Conservation (phyloP, 2,113 vertebrate genomes). For the Mixornis gularis region DNA sequence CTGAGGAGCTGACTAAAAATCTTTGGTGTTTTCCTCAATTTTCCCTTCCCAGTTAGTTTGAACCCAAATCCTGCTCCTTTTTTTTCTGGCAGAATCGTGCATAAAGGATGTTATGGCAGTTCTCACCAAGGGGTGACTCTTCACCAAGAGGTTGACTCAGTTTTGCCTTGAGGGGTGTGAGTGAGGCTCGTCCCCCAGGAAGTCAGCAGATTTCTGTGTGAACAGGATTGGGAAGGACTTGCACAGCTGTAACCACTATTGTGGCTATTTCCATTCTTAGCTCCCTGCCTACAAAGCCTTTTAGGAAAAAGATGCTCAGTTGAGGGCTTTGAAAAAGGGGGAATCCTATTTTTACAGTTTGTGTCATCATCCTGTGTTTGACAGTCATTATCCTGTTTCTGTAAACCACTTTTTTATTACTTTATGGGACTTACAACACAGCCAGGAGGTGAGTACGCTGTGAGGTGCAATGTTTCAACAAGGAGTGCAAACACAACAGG, state of each 20-base stretch:
- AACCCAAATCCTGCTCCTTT: not conserved
- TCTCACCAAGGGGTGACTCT: not conserved
- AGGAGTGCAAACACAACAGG: not conserved
- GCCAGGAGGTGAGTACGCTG: not conserved
- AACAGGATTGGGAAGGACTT: not conserved
- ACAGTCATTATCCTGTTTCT: not conserved
- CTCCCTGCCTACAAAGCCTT: conserved; percentile 8
- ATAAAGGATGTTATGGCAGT: not conserved
- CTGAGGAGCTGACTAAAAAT: not conserved
- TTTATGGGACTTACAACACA: not conserved
- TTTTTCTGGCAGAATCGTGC: not conserved
- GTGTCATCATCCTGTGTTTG: not conserved
- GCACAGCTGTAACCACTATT: conserved; percentile 8
- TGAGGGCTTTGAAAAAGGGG: not conserved
- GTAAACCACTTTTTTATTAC: not conserved
- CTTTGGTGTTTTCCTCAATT: not conserved
- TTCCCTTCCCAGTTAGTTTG: not conserved
- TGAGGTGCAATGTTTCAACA: not conserved
- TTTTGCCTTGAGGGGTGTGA: not conserved
- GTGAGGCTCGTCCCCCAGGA: not conserved
- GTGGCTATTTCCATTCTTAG: not conserved
- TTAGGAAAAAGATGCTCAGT: conserved; percentile 19
- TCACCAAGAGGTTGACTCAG: not conserved
- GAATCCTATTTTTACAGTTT: conserved; percentile 12
- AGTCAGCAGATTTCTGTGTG: not conserved